Conservation (phyloP, 2,113 vertebrate species). For the Gasterosteus nipponicus region DNA sequence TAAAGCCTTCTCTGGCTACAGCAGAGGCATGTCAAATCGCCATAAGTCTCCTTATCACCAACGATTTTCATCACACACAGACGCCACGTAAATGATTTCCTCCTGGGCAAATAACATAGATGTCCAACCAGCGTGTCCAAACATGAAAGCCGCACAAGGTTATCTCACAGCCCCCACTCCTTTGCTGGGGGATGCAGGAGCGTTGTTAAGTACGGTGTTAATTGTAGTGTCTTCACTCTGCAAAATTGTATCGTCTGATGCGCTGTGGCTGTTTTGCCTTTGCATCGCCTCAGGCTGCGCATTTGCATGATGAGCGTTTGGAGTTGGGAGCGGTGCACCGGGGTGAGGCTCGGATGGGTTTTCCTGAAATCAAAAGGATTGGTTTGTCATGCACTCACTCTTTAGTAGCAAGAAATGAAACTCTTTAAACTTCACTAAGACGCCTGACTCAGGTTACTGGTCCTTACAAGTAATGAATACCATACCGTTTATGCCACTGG, state of each 20-base stretch:
- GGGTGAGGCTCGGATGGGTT: conserved; percentile 43
- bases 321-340: conserved; percentile 56
- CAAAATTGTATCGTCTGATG: conserved; percentile 75
- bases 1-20: conserved; percentile 36
- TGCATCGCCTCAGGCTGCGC: conserved; percentile 75
- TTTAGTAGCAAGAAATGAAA: neutral
- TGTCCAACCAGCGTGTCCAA: conserved; percentile 53
- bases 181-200: conserved; percentile 68
- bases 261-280: conserved; percentile 75
- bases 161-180: conserved; percentile 61
- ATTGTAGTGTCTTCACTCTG: conserved; percentile 61
- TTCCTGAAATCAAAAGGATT: conserved; percentile 30
- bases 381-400: neutral
- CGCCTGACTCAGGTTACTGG: neutral
- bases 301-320: conserved; percentile 82
- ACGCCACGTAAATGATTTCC: conserved; percentile 51
- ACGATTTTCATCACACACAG: conserved; percentile 8
- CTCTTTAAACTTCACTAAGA: neutral
- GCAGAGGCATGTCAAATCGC: conserved; percentile 61
- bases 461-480: neutral
- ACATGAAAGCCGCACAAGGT: conserved; percentile 68
- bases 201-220: conserved; percentile 70
- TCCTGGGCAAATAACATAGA: conserved; percentile 35
- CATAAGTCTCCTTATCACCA: conserved; percentile 49
- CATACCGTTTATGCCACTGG: neutral